Conservation (phyloP, 2,888 invertebrate genomes). For the Orthosia gracilis region DNA sequence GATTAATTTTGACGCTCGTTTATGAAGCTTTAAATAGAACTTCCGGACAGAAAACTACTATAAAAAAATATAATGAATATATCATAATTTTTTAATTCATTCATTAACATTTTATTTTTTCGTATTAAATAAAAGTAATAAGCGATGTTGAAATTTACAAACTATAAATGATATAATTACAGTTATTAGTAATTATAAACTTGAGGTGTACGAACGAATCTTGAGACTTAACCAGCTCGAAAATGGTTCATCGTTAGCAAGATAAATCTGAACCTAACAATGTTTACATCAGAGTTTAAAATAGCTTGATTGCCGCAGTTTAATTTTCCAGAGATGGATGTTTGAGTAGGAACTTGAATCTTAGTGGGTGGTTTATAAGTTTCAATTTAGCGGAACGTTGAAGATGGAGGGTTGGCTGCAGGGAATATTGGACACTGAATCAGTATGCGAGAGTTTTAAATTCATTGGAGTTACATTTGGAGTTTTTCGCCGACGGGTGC, state of each 20-base stretch:
- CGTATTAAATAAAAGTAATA: conserved; percentile 66
- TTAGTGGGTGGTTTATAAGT: conserved; percentile 73
- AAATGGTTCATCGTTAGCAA: conserved; percentile 71
- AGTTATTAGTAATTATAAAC: conserved; percentile 84
- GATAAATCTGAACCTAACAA: conserved; percentile 69
- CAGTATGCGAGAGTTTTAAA: conserved; percentile 73
- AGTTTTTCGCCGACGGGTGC: conserved; percentile 75
- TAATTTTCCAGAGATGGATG: conserved; percentile 71
- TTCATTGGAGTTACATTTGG: conserved; percentile 73
- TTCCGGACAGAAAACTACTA: conserved; percentile 21
- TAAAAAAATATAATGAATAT: conserved; percentile 15
- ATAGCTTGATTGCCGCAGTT: conserved; percentile 68
- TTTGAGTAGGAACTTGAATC: conserved; percentile 73
- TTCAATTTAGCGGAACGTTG: conserved; percentile 72
- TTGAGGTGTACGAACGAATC: conserved; percentile 80
- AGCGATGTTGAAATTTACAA: conserved; percentile 70
- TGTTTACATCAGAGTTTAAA: conserved; percentile 74
- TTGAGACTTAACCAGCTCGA: conserved; percentile 79
- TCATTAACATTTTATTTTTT: conserved; percentile 58
- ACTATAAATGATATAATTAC: conserved; percentile 79
- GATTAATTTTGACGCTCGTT: not conserved
- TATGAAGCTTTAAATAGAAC: conserved; percentile 9
- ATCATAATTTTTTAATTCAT: conserved; percentile 43
- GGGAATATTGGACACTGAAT: conserved; percentile 76
- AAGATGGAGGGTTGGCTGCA: conserved; percentile 58